These are phyloP conservation scores for Apoda limacodes DNA, from an alignment of 2,888 invertebrate genomes.

Conservation along the genomic window DNA sequence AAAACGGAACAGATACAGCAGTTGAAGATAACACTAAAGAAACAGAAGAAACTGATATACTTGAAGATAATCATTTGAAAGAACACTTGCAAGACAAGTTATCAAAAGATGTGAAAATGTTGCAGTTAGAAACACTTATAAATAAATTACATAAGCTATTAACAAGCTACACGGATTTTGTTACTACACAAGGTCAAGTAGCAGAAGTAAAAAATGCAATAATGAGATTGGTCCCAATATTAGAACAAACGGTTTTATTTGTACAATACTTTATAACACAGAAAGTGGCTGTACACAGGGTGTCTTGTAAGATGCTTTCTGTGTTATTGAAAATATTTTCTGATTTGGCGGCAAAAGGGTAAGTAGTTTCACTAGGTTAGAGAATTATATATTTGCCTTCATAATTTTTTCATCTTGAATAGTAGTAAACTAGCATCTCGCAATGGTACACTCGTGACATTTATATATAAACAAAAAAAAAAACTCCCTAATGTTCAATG, in stretches of 20 bases:
- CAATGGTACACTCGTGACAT: background rate
- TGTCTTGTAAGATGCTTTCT: constrained; percentile 85
- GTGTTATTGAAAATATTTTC: constrained; percentile 87
- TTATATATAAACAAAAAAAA: background rate
- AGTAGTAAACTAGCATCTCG: background rate
- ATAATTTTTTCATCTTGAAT: background rate
- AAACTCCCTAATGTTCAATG: background rate
- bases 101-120: constrained; percentile 65
- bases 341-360: constrained; percentile 79
- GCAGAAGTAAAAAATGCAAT: constrained; percentile 41
- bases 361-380: constrained; percentile 36
- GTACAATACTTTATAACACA: constrained; percentile 85
- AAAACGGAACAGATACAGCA: constrained; percentile 46
- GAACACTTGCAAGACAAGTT: constrained; percentile 74
- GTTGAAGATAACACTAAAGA: constrained; percentile 39
- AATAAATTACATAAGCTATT: constrained; percentile 48
- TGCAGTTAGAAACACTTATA: constrained; percentile 66
- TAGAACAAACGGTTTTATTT: constrained; percentile 81
- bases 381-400: background rate
- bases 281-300: constrained; percentile 81
- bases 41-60: constrained; percentile 58
- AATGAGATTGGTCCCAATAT: constrained; percentile 71
- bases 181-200: constrained; percentile 30
- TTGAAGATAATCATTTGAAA: constrained; percentile 76
- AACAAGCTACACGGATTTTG: constrained; percentile 46